phyloP scores from a whole-genome alignment of 2,113 vertebrate genomes.

The Progne subis region DNA sequence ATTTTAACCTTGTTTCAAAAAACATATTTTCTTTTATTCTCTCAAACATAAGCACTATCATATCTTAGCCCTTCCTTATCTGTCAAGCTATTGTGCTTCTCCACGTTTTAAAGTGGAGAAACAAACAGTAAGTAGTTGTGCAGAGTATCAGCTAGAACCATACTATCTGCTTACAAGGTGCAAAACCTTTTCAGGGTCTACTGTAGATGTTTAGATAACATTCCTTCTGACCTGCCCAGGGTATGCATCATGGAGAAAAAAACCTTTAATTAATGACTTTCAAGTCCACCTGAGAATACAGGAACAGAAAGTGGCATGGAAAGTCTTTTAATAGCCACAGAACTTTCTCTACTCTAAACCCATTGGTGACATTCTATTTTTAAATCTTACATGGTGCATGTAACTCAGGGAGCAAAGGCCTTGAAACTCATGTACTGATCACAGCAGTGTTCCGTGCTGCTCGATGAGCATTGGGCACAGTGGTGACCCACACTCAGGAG shows the following conservation, averaged over 20 bases:
- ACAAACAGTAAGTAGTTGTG: not conserved
- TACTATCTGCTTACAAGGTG: not conserved
- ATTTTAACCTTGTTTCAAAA: not conserved
- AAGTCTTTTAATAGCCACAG: not conserved
- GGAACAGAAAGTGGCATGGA: not conserved
- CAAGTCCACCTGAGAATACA: not conserved
- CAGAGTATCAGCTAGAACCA: not conserved
- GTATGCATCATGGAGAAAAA: not conserved
- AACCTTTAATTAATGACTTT: not conserved
- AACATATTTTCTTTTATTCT: not conserved
- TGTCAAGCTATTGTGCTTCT: not conserved
- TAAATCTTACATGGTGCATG: fast-evolving
- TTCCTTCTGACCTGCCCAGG: not conserved
- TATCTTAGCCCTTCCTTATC: not conserved
- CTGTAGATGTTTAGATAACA: not conserved
- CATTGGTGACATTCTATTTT: not conserved
- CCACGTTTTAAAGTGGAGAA: not conserved
- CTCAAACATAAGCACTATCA: not conserved
- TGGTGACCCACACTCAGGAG: not conserved
- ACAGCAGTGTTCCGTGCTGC: not conserved
- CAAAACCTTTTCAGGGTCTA: not conserved
- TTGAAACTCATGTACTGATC: not conserved
- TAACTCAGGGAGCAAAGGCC: not conserved
- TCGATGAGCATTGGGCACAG: not conserved
- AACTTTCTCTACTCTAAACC: not conserved